Base-by-base conservation (phyloP, 53 echinoderm and acorn worm species). In the Stichopus horrens region DNA sequence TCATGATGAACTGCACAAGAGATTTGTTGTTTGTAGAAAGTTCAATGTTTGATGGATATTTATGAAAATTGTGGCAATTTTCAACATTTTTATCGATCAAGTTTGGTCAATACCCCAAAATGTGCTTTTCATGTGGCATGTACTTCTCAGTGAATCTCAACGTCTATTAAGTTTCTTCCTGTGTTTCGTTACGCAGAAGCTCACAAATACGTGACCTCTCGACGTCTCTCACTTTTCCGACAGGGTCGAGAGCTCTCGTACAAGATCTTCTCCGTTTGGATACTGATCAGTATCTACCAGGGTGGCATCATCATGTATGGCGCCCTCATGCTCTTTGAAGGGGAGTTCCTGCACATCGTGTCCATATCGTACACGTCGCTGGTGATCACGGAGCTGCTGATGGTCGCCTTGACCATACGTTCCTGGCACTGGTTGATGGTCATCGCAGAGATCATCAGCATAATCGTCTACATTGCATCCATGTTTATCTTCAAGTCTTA, bases 241-340 rank as follows among this genome's bases (percentile, higher is more conserved):
- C 76, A 97, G 98, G 98, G 98, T 83, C 90, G 98, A 81, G 93
- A 95, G 81, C 88, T 98, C 16, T 98, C 99, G 52, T 98, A 91
- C 90, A 98, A 98, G 92, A 96, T 98, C 94, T 98, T 98, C 90
- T 94, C 93, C 76, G 88, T 98, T 54, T 98, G 99, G 99, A 91
- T 98, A 53, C 91, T 98, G 58, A 98, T 98, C 88, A 98, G 99
- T 75, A 93, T 95, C 66, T 98, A 94, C 85, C 99, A 98, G 86
- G 99, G 99, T 5, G 95, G 98, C 21, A 96, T 96, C 90, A 96
- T 94, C 89, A 98, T 98, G 99, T 98, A 98, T 77, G 99, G 99
- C 75, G 99, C 99, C 90, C 96, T 98, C 86, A 92, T 91, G 92
- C 93, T 98, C 57, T 98, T 98, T 88, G 96, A 94, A 75, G 99